phyloP scores from a whole-genome alignment of 2,797 vertebrate genomes.

The Lepus townsendii region DNA sequence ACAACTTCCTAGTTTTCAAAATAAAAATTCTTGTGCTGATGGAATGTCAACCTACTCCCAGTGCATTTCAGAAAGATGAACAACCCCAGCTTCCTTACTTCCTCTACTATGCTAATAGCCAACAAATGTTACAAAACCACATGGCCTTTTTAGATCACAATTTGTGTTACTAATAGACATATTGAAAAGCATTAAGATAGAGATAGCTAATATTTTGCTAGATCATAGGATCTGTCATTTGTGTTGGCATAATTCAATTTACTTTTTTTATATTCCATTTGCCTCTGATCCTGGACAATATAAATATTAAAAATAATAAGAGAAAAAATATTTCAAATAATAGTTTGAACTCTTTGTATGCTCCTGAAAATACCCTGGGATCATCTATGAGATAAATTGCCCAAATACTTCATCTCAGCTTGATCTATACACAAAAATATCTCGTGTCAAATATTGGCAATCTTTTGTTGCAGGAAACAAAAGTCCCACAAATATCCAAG shows the following conservation, averaged over 20 bases:
- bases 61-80: conserved; percentile 70
- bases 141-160: not conserved
- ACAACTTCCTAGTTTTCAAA: conserved; percentile 68
- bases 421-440: not conserved
- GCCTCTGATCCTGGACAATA: not conserved
- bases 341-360: conserved; percentile 31
- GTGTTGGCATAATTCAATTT: conserved; percentile 8
- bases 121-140: conserved; percentile 29
- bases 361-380: conserved; percentile 53
- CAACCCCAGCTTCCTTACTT: conserved; percentile 52
- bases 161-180: conserved; percentile 15
- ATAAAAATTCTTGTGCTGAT: conserved; percentile 67
- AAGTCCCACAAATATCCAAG: not conserved
- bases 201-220: conserved; percentile 47
- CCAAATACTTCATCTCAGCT: conserved; percentile 48
- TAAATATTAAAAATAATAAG: conserved; percentile 37
- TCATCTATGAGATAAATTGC: conserved; percentile 29
- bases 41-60: conserved; percentile 28
- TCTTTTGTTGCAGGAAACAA: conserved; percentile 30
- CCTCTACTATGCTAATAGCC: conserved; percentile 49
- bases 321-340: conserved; percentile 46
- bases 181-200: conserved; percentile 13
- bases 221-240: conserved; percentile 42
- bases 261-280: conserved; percentile 36
- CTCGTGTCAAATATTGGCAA: not conserved